These are phyloP conservation scores for Hoplodrina ambigua DNA, from an alignment of 2,888 invertebrate genomes.

Conservation along the genomic window DNA sequence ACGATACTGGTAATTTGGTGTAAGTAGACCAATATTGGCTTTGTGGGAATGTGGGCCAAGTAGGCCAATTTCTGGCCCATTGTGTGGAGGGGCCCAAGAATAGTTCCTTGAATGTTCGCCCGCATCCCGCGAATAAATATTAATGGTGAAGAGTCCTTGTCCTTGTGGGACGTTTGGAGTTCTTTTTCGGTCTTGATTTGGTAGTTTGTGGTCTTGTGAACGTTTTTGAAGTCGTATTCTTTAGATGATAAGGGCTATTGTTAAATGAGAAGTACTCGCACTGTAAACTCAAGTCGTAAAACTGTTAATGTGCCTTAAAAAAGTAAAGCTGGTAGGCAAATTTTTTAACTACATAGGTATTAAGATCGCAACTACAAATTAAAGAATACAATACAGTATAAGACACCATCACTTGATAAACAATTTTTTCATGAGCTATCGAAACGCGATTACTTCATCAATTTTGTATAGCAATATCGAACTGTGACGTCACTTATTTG, in stretches of 20 bases:
- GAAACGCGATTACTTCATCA: too few species aligned
- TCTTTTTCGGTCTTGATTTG: slow-evolving; percentile 29
- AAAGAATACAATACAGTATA: too few species aligned
- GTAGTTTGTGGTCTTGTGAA: slow-evolving; percentile 21
- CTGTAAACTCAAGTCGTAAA: too few species aligned
- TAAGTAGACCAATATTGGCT: slow-evolving; percentile 63
- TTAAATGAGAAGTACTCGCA: not conserved
- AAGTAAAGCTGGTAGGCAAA: too few species aligned
- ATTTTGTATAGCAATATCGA: too few species aligned
- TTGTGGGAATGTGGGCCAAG: slow-evolving; percentile 75
- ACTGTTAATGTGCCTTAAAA: too few species aligned
- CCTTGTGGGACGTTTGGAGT: slow-evolving; percentile 41
- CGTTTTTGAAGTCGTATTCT: not conserved
- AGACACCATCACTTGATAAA: too few species aligned
- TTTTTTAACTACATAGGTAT: too few species aligned
- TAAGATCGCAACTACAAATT: too few species aligned
- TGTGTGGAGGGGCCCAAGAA: slow-evolving; percentile 84
- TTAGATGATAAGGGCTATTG: not conserved
- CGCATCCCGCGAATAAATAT: slow-evolving; percentile 86
- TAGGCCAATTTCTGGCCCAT: slow-evolving; percentile 83
- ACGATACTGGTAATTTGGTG: slow-evolving; percentile 86
- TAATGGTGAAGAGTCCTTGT: slow-evolving; percentile 70
- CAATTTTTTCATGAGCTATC: too few species aligned
- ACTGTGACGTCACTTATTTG: too few species aligned
- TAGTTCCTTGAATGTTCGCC: slow-evolving; percentile 83